Conservation (phyloP, 2,797 vertebrate genomes). For the Propithecus perrieri region DNA sequence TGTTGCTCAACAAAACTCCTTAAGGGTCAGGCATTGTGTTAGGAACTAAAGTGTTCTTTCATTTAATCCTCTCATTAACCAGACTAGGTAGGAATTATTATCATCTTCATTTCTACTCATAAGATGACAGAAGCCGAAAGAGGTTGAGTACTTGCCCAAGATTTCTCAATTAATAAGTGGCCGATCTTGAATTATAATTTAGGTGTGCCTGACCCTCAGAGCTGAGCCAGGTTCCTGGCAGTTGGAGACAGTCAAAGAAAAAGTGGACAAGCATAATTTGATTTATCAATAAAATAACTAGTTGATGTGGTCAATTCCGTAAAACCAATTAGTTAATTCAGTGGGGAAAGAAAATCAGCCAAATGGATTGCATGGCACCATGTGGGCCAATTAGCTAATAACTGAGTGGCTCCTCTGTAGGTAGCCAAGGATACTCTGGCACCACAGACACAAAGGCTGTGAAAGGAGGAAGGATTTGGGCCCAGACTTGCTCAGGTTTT, state of each 20-base stretch:
- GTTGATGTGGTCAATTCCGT: constrained; percentile 29
- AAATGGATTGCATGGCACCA: neutral
- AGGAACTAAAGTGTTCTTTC: neutral
- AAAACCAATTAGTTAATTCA: constrained; percentile 55
- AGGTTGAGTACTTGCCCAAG: neutral
- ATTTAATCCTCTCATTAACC: neutral
- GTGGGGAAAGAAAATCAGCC: neutral
- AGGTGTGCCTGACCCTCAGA: neutral
- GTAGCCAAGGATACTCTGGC: neutral
- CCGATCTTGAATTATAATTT: neutral
- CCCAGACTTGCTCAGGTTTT: neutral
- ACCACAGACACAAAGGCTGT: neutral
- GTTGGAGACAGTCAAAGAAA: neutral
- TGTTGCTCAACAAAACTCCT: neutral
- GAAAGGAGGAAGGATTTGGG: neutral
- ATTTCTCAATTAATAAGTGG: neutral
- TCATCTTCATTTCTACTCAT: neutral
- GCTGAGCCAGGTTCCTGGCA: neutral
- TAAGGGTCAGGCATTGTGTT: neutral
- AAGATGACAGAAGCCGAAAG: neutral
- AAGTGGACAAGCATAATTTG: neutral
- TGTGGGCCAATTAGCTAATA: constrained; percentile 30
- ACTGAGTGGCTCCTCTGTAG: neutral
- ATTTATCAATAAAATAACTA: constrained; percentile 46
- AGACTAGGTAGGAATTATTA: neutral